Evolutionary conservation across 2,113 vertebrate species (phyloP).

Genomic region (human): DNA sequence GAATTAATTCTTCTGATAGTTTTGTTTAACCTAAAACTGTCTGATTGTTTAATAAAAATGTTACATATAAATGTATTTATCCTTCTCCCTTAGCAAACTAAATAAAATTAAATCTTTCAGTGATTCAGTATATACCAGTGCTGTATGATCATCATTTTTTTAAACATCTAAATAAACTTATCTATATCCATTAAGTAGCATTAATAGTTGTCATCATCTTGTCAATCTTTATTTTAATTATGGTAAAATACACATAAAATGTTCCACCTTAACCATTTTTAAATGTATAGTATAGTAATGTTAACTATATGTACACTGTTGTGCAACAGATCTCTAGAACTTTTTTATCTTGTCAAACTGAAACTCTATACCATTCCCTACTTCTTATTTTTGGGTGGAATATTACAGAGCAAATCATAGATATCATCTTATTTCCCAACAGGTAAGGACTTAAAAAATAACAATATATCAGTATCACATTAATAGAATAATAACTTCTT

Average conservation of each 20-base stretch:
- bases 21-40: constrained; percentile 50
- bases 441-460: background rate
- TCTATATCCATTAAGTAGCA: background rate
- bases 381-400: constrained; percentile 18
- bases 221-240: background rate
- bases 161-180: constrained; percentile 2
- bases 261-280: background rate
- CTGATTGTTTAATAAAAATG: background rate
- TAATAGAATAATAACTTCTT: constrained; percentile 8
- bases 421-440: background rate
- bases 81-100: constrained; percentile 33
- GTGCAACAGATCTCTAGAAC: background rate
- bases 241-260: background rate
- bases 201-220: constrained; percentile 38
- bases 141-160: background rate
- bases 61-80: constrained; percentile 28
- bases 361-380: background rate
- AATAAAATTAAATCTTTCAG: constrained; percentile 20
- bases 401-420: constrained; percentile 19
- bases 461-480: background rate
- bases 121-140: background rate
- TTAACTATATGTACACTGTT: background rate
- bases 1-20: constrained; percentile 28
- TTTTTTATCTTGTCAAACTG: background rate
- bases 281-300: background rate